These are phyloP conservation scores for Linurgus olivaceus DNA, from an alignment of 2,797 vertebrate species.

Conservation along the genomic window DNA sequence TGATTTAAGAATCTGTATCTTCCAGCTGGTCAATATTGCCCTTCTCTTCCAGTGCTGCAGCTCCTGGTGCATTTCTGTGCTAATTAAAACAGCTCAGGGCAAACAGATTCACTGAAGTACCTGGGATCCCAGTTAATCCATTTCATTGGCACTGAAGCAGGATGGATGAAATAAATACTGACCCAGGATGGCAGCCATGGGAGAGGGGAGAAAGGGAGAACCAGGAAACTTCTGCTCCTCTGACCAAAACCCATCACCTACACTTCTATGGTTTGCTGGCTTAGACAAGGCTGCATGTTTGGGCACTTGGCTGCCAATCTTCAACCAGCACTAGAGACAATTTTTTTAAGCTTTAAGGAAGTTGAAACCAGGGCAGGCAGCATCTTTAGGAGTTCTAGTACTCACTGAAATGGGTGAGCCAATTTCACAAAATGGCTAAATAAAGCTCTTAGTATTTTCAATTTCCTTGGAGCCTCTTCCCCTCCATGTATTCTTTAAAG, in stretches of 20 bases:
- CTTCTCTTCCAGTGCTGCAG: not conserved
- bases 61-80: not conserved
- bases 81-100: not conserved
- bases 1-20: not conserved
- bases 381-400: not conserved
- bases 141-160: not conserved
- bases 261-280: not conserved
- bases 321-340: not conserved
- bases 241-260: accelerated
- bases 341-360: not conserved
- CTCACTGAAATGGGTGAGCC: not conserved
- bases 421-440: not conserved
- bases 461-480: not conserved
- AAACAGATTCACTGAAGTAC: not conserved
- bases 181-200: not conserved
- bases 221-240: not conserved
- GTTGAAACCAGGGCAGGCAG: not conserved
- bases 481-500: not conserved
- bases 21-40: not conserved
- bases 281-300: not conserved
- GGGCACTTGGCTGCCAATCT: not conserved
- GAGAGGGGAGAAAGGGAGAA: not conserved
- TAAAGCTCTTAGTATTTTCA: not conserved
- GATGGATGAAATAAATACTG: not conserved
- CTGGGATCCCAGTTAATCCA: not conserved